These are phyloP conservation scores for Heptranchias perlo DNA, from an alignment of 2,113 vertebrate species.

Conservation along the genomic window DNA sequence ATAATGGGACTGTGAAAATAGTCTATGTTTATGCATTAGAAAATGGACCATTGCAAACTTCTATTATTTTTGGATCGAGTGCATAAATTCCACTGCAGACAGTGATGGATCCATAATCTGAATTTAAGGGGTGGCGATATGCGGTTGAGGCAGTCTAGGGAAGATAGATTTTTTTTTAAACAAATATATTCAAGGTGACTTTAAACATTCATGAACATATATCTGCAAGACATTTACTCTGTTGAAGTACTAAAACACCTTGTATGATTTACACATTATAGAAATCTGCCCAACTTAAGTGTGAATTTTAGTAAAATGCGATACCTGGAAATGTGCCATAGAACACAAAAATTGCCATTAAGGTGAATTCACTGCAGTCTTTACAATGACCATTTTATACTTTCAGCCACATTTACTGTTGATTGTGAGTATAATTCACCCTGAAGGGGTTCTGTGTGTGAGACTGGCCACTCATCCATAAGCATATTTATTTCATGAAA, in stretches of 20 bases:
- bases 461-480: neutral
- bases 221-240: neutral
- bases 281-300: neutral
- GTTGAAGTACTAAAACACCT: neutral
- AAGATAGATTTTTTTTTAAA: neutral
- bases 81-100: constrained; percentile 3
- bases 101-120: neutral
- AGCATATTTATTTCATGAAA: constrained; percentile 31
- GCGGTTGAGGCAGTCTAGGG: neutral
- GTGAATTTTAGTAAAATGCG: constrained; percentile 24
- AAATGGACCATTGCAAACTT: neutral
- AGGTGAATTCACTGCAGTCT: neutral
- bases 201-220: neutral
- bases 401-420: constrained; percentile 5
- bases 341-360: neutral
- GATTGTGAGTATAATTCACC: neutral
- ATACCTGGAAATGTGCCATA: neutral
- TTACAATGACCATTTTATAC: constrained; percentile 15
- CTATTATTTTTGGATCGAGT: neutral
- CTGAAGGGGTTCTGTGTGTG: neutral
- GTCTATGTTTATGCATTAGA: neutral
- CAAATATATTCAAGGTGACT: constrained; percentile 6
- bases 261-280: neutral
- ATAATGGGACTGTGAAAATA: neutral
- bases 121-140: neutral